Evolutionary conservation across 2,113 vertebrate genomes (phyloP).

Genomic region (Notiomystis cincta): DNA sequence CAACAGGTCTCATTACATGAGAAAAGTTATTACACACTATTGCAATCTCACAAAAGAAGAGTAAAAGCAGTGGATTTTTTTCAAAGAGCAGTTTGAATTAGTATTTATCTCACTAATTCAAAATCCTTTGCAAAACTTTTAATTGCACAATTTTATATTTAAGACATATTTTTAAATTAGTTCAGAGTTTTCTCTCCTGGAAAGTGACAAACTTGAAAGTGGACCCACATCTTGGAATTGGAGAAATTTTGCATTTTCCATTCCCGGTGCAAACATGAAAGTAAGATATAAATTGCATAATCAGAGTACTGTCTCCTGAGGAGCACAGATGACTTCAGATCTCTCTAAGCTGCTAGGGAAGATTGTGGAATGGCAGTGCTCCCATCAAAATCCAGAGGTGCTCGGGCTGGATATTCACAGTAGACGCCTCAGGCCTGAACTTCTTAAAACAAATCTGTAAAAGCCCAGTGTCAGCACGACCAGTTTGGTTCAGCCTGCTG

Average conservation of each 20-base stretch:
- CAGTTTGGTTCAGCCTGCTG: slow-evolving; percentile 3
- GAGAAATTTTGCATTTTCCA: neutral
- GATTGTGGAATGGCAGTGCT: neutral
- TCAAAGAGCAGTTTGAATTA: neutral
- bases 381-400: neutral
- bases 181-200: neutral
- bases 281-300: neutral
- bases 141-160: neutral
- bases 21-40: neutral
- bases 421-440: slow-evolving; percentile 3
- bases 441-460: slow-evolving; percentile 10
- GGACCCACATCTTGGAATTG: neutral
- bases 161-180: neutral
- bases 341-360: neutral
- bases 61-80: neutral
- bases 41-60: neutral
- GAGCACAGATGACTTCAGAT: neutral
- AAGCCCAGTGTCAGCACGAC: neutral
- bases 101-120: neutral
- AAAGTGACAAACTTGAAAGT: neutral
- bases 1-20: neutral
- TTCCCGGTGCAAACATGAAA: neutral
- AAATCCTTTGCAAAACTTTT: neutral
- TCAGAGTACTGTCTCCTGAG: neutral
- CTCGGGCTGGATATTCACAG: neutral